Base-by-base conservation (phyloP, 64 coral and sea anemone species). In the Pocillopora verrucosa region DNA sequence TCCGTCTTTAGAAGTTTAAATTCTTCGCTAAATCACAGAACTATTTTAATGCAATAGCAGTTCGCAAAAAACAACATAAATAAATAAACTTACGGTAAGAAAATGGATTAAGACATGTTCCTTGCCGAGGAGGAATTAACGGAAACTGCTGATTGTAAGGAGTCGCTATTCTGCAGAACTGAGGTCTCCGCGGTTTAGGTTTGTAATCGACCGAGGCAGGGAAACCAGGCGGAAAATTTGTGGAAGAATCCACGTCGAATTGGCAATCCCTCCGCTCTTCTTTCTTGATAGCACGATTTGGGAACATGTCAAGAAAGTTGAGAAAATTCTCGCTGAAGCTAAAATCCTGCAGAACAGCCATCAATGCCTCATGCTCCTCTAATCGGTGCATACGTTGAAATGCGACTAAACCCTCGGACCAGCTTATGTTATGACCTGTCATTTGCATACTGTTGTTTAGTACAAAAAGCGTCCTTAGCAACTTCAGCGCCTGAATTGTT, bases 401-500 rank as follows among this genome's bases (percentile, higher is more conserved):
- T 85, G 82, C 69, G 41, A 85, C 69, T 38, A 85, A 25, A 10
- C 36, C 19, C 11, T 11, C 19, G 82, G 19, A 56, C 20, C 61
- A 0, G 25, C 26, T 5, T 36, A 85, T 85, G 65, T 85, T 85
- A 72, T 85, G 64, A 58, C 64, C 9, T 15, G 20, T 24, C 17
- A 85, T 85, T 85, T 72, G 82, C 82, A 85, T 85, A 72, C 12
- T 85, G 82, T 85, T 85, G 82, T 41, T 57, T 10, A 26, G 82
- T 20, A 38, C 41, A 34, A 15, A 4, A 26, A 26, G 82, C 82
- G 82, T 85, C 63, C 36, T 70, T 85, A 58, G 82, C 36, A 56
- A 85, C 82, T 41, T 72, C 19, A 22, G 63, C 37, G 65, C 64
- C 4, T 11, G 65, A 34, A 10, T 41, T 17, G 69, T n/a, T 36